Conservation (phyloP, 2,797 vertebrate species). For the Anableps anableps region DNA sequence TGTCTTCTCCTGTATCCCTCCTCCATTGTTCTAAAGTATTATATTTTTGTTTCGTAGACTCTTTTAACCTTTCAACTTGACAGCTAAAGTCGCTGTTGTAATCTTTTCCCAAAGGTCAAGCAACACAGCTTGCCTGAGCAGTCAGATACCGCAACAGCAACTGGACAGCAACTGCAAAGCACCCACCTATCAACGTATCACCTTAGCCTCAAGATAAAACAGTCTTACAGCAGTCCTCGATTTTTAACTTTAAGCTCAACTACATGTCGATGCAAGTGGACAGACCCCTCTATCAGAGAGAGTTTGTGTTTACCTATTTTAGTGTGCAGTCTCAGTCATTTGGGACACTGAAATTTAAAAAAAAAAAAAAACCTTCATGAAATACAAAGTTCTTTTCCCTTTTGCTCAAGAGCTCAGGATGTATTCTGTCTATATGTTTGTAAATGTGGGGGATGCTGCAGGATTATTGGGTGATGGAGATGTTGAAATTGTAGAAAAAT, state of each 20-base stretch:
- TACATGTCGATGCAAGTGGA: constrained; percentile 12
- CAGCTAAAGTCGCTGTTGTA: constrained; percentile 8
- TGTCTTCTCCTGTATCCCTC: neutral
- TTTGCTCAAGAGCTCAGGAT: neutral
- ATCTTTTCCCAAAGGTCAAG: constrained; percentile 28
- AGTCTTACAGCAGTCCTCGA: constrained; percentile 2
- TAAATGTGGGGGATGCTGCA: neutral
- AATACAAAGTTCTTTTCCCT: neutral
- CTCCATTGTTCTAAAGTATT: neutral
- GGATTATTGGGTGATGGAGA: neutral
- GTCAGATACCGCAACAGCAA: constrained; percentile 18
- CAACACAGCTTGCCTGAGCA: constrained; percentile 5
- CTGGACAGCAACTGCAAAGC: constrained; percentile 3
- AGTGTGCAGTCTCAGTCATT: neutral
- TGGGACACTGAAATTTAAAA: neutral
- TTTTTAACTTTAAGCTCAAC: constrained; percentile 20
- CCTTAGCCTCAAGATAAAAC: constrained; percentile 19
- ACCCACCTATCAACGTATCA: constrained; percentile 13
- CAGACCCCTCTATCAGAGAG: neutral
- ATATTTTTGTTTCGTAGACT: constrained; percentile 15
- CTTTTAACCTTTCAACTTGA: constrained; percentile 34
- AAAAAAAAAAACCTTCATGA: neutral
- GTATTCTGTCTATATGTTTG: neutral
- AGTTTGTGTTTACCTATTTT: constrained; percentile 4
- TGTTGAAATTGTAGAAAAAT: too few relatives aligned